Evolutionary conservation across 2,888 invertebrate genomes (phyloP), one percentile per base, ranked within the genome.

Genomic region (Epsilonema sp.): DNA sequence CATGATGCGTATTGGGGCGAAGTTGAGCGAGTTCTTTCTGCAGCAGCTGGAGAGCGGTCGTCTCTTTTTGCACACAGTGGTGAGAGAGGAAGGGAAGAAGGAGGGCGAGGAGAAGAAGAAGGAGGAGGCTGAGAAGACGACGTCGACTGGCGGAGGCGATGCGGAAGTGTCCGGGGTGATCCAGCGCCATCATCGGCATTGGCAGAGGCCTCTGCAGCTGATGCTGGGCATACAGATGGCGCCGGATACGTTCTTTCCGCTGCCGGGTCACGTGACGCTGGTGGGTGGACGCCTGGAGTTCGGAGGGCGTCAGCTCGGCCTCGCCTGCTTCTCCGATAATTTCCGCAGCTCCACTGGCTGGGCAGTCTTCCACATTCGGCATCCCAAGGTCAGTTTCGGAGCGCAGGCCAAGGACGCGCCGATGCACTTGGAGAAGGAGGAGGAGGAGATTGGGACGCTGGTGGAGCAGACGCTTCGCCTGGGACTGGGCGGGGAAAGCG

Each of bases 271-370:
- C 67, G 81, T 86, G n/a, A 63, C 52, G 80, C 83, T 23, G 79
- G 84, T 41, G 78, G 89, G 77, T 79, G 90, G 69, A 69, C 87
- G 54, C 78, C 82, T 68, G 82, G 65, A 64, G 43, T 63, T 73
- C 46, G 61, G 64, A 50, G 71, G 72, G 37, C 80, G 79, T 51
- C 85, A 90, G 67, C 82, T 92, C 49, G 86, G 89, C 4, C 71
- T 92, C 53, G 90, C 89, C 2, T 92, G 92, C 67, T 92, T 92
- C 74, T 92, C 92, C 31, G 83, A 86, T 63, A 90, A 90, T 69
- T 87, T 92, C 67, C 85, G 87, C 58, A 78, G 86, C 47, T 89
- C 89, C 69, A n/a, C n/a, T n/a, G 84, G 83, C 1, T 92, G 92
- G 90, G 90, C 89, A 4, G 67, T 92, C 53, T 92, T 92, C 67